phyloP scores from a whole-genome alignment of 2,888 invertebrate genomes.

The Philereme transversata region DNA sequence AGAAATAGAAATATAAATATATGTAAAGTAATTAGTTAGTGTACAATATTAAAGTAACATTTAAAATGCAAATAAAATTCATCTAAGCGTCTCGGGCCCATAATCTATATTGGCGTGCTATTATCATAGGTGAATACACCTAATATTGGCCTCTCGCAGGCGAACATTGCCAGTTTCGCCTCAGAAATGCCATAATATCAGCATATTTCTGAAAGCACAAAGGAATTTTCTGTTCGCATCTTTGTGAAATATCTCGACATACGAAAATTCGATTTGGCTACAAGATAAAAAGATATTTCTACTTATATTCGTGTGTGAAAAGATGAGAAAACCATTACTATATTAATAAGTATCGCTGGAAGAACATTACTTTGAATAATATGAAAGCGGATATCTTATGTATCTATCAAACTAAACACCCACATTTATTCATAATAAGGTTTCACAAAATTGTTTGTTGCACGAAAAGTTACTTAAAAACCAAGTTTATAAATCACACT shows the following conservation, averaged over 20 bases:
- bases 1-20: too few species aligned
- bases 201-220: conserved; percentile 60
- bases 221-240: conserved; percentile 61
- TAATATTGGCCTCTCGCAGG: conserved; percentile 38
- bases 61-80: too few species aligned
- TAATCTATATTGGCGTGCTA: conserved; percentile 19
- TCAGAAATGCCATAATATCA: conserved; percentile 59
- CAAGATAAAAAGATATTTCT: conserved; percentile 53
- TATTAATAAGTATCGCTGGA: conserved; percentile 52
- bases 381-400: not conserved
- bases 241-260: conserved; percentile 59
- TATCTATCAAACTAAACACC: too few species aligned
- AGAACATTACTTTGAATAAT: conserved; percentile 40
- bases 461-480: too few species aligned
- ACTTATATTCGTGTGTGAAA: conserved; percentile 42
- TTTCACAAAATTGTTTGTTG: too few species aligned
- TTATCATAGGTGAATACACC: conserved; percentile 18
- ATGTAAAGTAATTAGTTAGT: too few species aligned
- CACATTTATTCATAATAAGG: too few species aligned
- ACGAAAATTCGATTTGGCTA: conserved; percentile 61
- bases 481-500: too few species aligned
- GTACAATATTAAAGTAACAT: too few species aligned
- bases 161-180: conserved; percentile 46
- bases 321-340: conserved; percentile 55
- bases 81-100: not conserved